Conservation (phyloP, 2,797 vertebrate species). For the Botia almorhae region DNA sequence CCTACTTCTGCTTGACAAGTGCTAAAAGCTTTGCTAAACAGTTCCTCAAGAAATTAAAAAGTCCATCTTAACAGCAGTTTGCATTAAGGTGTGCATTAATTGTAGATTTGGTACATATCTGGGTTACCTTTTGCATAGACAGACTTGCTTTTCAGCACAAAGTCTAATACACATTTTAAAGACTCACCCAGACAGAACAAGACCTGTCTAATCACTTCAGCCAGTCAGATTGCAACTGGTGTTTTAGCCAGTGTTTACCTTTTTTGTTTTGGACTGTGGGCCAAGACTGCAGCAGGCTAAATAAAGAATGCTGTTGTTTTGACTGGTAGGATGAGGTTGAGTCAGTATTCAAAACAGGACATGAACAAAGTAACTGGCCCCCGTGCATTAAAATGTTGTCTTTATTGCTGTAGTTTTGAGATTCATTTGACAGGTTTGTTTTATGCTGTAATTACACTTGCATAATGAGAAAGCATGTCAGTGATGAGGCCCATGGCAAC, state of each 20-base stretch:
- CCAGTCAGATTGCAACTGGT: not conserved
- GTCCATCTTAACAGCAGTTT: no score
- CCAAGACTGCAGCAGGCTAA: not conserved
- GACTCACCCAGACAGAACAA: not conserved
- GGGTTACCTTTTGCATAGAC: constrained; percentile 43
- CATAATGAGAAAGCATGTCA: constrained; percentile 69
- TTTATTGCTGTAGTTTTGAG: constrained; percentile 67
- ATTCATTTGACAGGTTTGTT: constrained; percentile 72
- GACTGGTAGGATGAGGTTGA: constrained; percentile 25
- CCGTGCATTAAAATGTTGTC: constrained; percentile 58
- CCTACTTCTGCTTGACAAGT: not conserved
- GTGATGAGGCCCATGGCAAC: constrained; percentile 60
- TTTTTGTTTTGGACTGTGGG: not conserved
- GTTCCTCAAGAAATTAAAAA: no score
- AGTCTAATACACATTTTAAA: constrained; percentile 2
- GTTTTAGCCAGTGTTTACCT: not conserved
- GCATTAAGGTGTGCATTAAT: constrained; percentile 46
- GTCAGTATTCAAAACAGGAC: constrained; percentile 20
- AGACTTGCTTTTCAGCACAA: no score
- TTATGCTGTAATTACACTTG: constrained; percentile 72
- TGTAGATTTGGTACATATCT: constrained; percentile 58
- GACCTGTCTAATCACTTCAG: not conserved
- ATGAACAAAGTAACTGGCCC: constrained; percentile 64
- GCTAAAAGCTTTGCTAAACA: no score
- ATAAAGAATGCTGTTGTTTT: not conserved